phyloP scores from a whole-genome alignment of 2,888 invertebrate species.

The Drosophila mayaguana region DNA sequence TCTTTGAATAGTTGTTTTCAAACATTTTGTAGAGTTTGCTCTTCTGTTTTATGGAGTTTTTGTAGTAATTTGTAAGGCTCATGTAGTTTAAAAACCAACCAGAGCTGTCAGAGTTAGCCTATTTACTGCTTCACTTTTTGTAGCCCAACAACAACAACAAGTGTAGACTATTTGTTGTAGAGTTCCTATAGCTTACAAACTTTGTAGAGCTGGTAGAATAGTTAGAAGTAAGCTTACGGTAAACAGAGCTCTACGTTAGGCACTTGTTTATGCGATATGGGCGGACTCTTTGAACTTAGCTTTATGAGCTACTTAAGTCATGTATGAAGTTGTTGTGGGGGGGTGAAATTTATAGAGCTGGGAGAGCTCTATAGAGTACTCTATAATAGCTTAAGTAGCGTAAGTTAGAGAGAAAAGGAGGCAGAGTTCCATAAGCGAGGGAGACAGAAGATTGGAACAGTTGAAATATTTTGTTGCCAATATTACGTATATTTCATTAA shows the following conservation, averaged over 20 bases:
- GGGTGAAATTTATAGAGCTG: neutral
- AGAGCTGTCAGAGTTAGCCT: too few relatives aligned
- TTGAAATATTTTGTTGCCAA: constrained; percentile 1
- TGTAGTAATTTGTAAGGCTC: too few relatives aligned
- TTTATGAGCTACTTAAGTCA: neutral
- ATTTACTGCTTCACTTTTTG: neutral
- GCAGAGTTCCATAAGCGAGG: neutral
- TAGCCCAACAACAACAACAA: too few relatives aligned
- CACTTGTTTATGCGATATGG: too few relatives aligned
- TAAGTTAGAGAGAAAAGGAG: too few relatives aligned
- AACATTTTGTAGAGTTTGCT: neutral
- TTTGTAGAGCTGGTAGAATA: too few relatives aligned
- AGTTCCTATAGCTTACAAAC: too few relatives aligned
- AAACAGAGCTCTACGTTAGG: too few relatives aligned
- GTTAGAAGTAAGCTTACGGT: neutral
- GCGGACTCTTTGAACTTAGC: neutral
- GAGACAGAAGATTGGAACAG: neutral
- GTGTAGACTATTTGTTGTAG: too few relatives aligned
- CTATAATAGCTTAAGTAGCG: too few relatives aligned
- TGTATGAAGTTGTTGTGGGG: neutral
- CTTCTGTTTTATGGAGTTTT: too few relatives aligned
- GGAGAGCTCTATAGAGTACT: neutral
- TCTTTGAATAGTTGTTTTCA: too few relatives aligned
- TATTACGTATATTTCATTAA: constrained; percentile 9
- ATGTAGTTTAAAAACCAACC: neutral